phyloP scores from a whole-genome alignment of 2,888 invertebrate genomes.

The Glomeris marginata region DNA sequence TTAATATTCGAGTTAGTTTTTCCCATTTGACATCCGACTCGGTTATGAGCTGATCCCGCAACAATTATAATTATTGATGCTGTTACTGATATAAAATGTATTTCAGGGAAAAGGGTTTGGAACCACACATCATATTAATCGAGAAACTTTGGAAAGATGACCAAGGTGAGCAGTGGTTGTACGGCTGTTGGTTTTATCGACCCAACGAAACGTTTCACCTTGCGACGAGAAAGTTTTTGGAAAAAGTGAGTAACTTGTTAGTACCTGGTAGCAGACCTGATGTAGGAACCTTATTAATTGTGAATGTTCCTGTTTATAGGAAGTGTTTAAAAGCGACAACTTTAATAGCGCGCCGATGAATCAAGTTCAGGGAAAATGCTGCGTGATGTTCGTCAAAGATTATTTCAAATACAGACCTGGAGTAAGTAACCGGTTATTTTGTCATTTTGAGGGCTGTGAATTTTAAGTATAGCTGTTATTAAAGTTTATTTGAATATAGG shows the following conservation, averaged over 20 bases:
- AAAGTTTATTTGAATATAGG: conserved; percentile 26
- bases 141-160: conserved; percentile 77
- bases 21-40: too few relatives aligned
- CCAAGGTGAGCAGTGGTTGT: conserved; percentile 69
- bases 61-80: too few relatives aligned
- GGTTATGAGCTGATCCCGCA: too few relatives aligned
- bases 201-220: conserved; percentile 95
- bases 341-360: conserved; percentile 69
- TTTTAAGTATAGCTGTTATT: too few relatives aligned
- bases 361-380: conserved; percentile 74
- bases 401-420: conserved; percentile 81
- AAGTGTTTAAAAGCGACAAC: conserved; percentile 88
- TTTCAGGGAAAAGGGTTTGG: conserved; percentile 34
- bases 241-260: conserved; percentile 40
- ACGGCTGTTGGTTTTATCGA: conserved; percentile 78
- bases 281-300: neutral
- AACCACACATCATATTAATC: conserved; percentile 67
- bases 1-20: too few relatives aligned
- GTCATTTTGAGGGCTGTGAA: neutral
- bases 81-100: neutral
- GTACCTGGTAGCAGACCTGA: conserved; percentile 2
- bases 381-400: conserved; percentile 85
- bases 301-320: conserved; percentile 33
- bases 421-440: conserved; percentile 21
- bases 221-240: conserved; percentile 84